Conservation (phyloP, 2,888 invertebrate species). For the Venusia cambrica region DNA sequence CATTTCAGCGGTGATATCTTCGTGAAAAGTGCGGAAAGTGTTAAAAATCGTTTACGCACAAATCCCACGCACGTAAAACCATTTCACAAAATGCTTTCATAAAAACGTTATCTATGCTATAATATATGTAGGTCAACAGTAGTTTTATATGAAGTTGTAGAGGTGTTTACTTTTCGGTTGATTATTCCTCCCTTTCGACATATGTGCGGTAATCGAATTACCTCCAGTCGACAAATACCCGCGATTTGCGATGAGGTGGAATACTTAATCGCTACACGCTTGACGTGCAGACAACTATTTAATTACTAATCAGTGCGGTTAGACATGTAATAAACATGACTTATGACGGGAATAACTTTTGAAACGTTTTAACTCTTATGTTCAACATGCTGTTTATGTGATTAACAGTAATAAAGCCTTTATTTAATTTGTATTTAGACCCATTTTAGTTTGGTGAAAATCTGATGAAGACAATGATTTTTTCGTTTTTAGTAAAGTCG, state of each 20-base stretch:
- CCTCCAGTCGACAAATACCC: conserved; percentile 53
- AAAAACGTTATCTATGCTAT: conserved; percentile 36
- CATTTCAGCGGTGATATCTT: conserved; percentile 69
- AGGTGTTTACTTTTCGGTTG: conserved; percentile 40
- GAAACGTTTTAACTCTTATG: too few species aligned
- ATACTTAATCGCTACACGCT: conserved; percentile 54
- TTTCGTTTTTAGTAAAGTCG: too few species aligned
- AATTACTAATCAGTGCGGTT: conserved; percentile 5
- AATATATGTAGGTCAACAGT: conserved; percentile 33
- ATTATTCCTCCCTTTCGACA: conserved; percentile 47
- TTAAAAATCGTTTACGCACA: conserved; percentile 68
- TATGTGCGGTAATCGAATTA: conserved; percentile 56
- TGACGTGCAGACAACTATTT: conserved; percentile 43
- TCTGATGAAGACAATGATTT: too few species aligned
- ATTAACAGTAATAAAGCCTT: too few species aligned
- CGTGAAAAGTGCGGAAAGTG: conserved; percentile 63
- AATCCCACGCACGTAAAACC: conserved; percentile 80
- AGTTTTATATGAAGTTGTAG: conserved; percentile 31
- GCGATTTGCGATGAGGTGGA: conserved; percentile 53
- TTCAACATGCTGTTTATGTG: too few species aligned
- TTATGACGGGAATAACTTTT: too few species aligned
- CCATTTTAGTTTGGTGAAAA: too few species aligned
- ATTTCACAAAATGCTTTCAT: conserved; percentile 81
- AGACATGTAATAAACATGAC: too few species aligned
- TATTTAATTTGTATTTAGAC: too few species aligned